A percentile compares a stretch with the other conserved stretches of the same genome.
Evolutionary conservation across 2,797 vertebrate genomes (phyloP).

Genomic region (Ctenopoma multispine): DNA sequence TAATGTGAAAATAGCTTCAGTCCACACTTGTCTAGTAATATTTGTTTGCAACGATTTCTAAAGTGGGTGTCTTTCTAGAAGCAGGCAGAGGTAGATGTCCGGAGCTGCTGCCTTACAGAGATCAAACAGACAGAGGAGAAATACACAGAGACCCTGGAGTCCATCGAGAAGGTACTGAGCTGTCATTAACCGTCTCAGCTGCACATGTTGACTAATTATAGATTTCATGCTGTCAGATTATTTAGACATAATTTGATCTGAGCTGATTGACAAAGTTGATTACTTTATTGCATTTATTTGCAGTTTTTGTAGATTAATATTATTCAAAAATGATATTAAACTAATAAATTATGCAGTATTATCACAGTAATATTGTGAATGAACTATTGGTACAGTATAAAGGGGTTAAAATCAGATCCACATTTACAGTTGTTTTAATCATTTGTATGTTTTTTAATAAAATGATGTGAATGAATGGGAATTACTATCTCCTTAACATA

Average conservation of each 20-base stretch:
- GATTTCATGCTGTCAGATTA: background rate
- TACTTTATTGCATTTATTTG: no score
- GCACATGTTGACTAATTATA: background rate
- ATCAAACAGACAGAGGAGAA: conserved; percentile 98
- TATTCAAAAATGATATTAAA: no score
- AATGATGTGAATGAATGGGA: no score
- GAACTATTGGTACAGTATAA: no score
- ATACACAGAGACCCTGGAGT: conserved; percentile 90
- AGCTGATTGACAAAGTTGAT: background rate
- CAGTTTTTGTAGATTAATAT: no score
- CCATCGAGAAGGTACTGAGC: conserved; percentile 88
- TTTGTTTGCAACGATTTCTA: conserved; percentile 2
- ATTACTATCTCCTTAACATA: no score
- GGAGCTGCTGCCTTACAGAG: conserved; percentile 92
- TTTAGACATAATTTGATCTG: conserved; percentile 1
- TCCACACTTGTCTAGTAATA: background rate
- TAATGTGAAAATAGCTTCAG: background rate
- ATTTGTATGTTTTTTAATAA: no score
- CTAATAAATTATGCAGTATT: no score
- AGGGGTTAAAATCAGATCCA: no score
- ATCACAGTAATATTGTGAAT: no score
- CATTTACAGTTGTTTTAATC: no score
- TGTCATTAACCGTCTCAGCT: background rate
- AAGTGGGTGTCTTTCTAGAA: conserved; percentile 79
- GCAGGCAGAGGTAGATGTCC: conserved; percentile 89